Percentiles rank a stretch among this genome's conserved stretches.
phyloP scores from a whole-genome alignment of 1,140 invertebrate genomes.

The Drosophila pectinifera region DNA sequence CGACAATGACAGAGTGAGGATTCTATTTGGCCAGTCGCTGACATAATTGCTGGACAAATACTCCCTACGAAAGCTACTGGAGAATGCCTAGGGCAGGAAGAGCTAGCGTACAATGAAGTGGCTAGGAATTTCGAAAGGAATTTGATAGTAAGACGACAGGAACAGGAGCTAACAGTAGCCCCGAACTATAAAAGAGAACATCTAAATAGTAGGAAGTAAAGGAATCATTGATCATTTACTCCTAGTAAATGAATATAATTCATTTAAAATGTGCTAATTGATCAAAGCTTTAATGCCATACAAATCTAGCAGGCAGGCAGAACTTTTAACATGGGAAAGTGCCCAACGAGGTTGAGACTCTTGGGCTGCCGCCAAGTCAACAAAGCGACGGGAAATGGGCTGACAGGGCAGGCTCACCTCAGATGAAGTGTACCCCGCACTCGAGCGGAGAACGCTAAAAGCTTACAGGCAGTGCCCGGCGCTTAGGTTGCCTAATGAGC shows the following conservation, averaged over 20 bases:
- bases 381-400: conserved; percentile 28
- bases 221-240: too few species aligned
- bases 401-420: conserved; percentile 5
- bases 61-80: background rate
- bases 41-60: conserved; percentile 46
- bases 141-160: background rate
- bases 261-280: conserved; percentile 35
- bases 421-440: conserved; percentile 47
- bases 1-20: conserved; percentile 13
- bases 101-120: background rate
- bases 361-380: conserved; percentile 37
- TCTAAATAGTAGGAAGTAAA: background rate
- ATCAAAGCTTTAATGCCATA: background rate
- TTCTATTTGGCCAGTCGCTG: conserved; percentile 24
- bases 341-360: conserved; percentile 48
- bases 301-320: background rate
- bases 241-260: too few species aligned
- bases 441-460: conserved; percentile 58
- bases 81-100: background rate
- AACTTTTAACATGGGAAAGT: conserved; percentile 27
- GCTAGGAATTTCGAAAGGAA: conserved; percentile 1
- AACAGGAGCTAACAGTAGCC: background rate
- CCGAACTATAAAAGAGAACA: background rate
- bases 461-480: conserved; percentile 49
- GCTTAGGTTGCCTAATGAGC: conserved; percentile 73